These are phyloP conservation scores for Clarias batrachus DNA, from an alignment of 2,113 vertebrate genomes.

Conservation along the genomic window DNA sequence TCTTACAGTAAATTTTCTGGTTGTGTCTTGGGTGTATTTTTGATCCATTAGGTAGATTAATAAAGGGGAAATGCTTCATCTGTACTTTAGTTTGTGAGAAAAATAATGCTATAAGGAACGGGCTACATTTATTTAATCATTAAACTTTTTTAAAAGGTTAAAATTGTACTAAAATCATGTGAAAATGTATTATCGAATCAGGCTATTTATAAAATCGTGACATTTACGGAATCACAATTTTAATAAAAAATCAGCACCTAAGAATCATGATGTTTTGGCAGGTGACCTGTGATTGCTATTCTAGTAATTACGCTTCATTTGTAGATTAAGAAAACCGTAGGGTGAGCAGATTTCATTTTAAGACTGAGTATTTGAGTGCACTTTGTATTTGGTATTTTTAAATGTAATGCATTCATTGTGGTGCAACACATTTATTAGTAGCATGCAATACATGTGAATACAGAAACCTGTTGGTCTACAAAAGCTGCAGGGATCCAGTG, in stretches of 20 bases:
- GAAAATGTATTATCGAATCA: too few relatives aligned
- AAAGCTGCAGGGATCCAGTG: neutral
- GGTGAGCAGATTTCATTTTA: neutral
- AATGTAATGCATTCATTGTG: neutral
- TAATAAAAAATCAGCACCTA: too few relatives aligned
- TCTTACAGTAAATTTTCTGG: neutral
- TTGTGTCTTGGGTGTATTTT: neutral
- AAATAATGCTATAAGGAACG: too few relatives aligned
- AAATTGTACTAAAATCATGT: too few relatives aligned
- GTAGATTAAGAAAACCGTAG: neutral
- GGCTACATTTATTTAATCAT: too few relatives aligned
- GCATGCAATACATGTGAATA: neutral
- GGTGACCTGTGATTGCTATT: too few relatives aligned
- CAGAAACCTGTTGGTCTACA: neutral
- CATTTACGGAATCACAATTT: too few relatives aligned
- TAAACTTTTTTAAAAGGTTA: too few relatives aligned
- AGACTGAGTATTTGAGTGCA: neutral
- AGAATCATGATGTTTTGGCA: too few relatives aligned
- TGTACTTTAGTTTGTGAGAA: too few relatives aligned
- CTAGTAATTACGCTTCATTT: too few relatives aligned
- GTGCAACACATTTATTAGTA: neutral
- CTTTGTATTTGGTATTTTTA: neutral
- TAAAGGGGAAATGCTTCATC: neutral
- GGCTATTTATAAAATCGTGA: too few relatives aligned
- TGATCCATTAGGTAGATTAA: conserved; percentile 19